phyloP scores from a whole-genome alignment of 2,797 vertebrate species.

The Pseudochromis fuscus region DNA sequence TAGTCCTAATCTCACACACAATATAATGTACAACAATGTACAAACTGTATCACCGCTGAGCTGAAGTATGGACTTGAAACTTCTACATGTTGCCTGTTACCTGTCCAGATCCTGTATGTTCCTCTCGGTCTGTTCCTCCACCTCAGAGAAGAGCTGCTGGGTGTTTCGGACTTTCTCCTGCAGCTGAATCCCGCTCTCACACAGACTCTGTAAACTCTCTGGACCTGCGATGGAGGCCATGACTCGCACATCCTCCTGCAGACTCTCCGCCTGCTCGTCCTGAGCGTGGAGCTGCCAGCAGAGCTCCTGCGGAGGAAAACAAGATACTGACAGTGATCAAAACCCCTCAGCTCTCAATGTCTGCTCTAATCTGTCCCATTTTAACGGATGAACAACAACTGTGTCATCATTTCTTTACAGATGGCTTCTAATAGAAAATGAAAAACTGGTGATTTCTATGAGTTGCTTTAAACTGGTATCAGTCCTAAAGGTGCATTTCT shows the following conservation, averaged over 20 bases:
- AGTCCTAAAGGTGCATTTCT: not conserved
- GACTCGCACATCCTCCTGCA: constrained; percentile 85
- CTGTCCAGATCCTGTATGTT: constrained; percentile 78
- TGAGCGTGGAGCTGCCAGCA: constrained; percentile 86
- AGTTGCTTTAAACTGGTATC: not conserved
- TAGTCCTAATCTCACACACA: too few species aligned
- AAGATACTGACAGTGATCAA: not conserved
- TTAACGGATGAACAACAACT: too few species aligned
- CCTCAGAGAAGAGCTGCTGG: constrained; percentile 86
- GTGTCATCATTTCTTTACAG: too few species aligned
- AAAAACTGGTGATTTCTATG: too few species aligned
- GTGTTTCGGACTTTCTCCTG: constrained; percentile 79
- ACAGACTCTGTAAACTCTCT: constrained; percentile 82
- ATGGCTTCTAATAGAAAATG: too few species aligned
- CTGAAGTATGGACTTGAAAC: too few species aligned
- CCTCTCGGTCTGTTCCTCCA: constrained; percentile 84
- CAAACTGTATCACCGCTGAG: too few species aligned
- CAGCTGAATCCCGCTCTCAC: constrained; percentile 69
- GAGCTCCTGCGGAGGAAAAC: constrained; percentile 80
- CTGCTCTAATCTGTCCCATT: not conserved
- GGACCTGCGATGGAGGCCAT: constrained; percentile 72
- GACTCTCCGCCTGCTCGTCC: constrained; percentile 81
- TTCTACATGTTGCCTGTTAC: constrained; percentile 63
- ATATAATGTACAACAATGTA: too few species aligned
- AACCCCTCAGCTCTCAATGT: not conserved